A percentile compares a stretch with the other conserved stretches of the same genome.
Evolutionary conservation across 2,888 invertebrate species (phyloP).

Genomic region (Drosophila maculinotata): DNA sequence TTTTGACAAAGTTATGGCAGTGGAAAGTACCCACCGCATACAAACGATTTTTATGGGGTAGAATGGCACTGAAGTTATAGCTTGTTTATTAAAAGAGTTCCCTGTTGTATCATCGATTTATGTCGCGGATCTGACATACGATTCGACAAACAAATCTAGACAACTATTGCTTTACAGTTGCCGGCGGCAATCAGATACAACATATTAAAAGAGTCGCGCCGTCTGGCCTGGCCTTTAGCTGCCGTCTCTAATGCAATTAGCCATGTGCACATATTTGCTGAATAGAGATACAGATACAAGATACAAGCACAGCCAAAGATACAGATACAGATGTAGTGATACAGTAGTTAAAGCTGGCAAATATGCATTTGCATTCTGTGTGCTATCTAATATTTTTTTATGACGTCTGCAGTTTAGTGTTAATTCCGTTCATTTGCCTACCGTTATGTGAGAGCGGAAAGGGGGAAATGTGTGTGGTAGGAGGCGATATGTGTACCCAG

Average conservation of each 20-base stretch:
- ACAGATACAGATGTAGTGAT: constrained; percentile 14
- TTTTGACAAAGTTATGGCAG: too few relatives aligned
- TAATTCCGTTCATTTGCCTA: constrained; percentile 15
- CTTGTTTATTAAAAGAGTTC: too few relatives aligned
- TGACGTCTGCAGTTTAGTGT: constrained; percentile 51
- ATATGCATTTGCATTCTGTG: constrained; percentile 17
- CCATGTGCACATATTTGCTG: constrained; percentile 35
- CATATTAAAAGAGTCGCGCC: constrained; percentile 29
- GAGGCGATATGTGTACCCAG: constrained; percentile 15
- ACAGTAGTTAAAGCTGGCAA: constrained; percentile 14
- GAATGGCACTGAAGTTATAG: too few relatives aligned
- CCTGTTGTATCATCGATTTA: too few relatives aligned
- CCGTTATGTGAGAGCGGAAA: neutral
- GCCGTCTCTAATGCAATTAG: constrained; percentile 29
- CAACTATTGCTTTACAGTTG: neutral
- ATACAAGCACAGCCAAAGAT: constrained; percentile 13
- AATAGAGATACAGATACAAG: constrained; percentile 27
- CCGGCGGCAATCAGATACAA: neutral
- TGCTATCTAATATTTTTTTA: constrained; percentile 31
- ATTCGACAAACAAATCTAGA: too few relatives aligned
- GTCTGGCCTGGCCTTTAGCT: constrained; percentile 28
- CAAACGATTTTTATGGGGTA: too few relatives aligned
- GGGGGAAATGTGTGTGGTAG: neutral
- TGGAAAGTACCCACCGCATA: too few relatives aligned
- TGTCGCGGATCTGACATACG: too few relatives aligned